Conservation (phyloP, 2,888 invertebrate species). For the Callinectes sapidus region DNA sequence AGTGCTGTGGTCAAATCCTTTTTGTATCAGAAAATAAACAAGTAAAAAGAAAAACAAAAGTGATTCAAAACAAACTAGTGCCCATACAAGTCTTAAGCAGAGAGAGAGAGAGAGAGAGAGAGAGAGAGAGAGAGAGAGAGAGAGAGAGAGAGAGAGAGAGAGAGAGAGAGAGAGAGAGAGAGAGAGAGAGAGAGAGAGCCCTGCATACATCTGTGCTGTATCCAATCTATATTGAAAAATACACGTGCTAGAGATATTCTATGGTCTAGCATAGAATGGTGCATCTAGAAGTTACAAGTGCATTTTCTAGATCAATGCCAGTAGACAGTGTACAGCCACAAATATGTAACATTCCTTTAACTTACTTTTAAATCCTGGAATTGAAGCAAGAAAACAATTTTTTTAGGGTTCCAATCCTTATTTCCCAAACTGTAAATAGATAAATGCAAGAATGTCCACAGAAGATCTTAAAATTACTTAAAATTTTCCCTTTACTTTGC, state of each 20-base stretch:
- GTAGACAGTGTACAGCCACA: not conserved
- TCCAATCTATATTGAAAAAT: not conserved
- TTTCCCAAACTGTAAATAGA: not conserved
- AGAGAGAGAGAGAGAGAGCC: not conserved
- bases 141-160: too few relatives aligned
- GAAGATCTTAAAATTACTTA: not conserved
- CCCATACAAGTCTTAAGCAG: not conserved
- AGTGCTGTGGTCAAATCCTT: not conserved
- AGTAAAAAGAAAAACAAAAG: not conserved
- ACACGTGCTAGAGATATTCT: not conserved
- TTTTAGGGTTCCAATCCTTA: constrained; percentile 34
- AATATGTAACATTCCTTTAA: constrained; percentile 25
- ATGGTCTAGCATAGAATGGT: constrained; percentile 16
- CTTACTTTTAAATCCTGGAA: constrained; percentile 57
- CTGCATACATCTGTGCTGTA: not conserved
- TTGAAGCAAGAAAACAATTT: constrained; percentile 33
- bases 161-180: not conserved
- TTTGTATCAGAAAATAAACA: not conserved
- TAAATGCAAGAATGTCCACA: constrained; percentile 8
- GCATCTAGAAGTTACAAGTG: not conserved
- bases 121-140: too few relatives aligned
- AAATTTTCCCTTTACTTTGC: not conserved
- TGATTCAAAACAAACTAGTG: not conserved
- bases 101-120: not conserved
- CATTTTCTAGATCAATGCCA: not conserved